Conservation (phyloP, 2,113 vertebrate species). For the Dromiciops gliroides region DNA sequence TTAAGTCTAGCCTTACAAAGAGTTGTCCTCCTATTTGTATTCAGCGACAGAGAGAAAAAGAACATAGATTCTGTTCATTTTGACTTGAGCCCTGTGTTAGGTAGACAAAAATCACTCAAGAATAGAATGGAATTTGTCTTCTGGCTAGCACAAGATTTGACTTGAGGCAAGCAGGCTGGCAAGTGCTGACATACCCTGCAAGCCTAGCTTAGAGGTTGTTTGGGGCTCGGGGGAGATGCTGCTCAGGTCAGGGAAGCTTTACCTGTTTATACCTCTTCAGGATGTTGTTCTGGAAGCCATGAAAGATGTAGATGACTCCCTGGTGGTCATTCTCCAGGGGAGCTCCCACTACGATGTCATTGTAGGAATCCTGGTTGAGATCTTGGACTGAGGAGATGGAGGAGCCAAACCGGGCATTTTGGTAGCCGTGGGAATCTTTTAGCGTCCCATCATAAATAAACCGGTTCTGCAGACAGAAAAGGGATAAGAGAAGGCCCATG, state of each 20-base stretch:
- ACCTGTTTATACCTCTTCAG: slow-evolving; percentile 94
- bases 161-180: not conserved
- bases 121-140: not conserved
- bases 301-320: slow-evolving; percentile 94
- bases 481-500: not conserved
- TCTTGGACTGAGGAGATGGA: slow-evolving; percentile 92
- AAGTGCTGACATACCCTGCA: not conserved
- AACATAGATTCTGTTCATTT: not conserved
- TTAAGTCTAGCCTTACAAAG: too few relatives aligned
- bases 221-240: not conserved
- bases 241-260: not conserved
- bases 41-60: not conserved
- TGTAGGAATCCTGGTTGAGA: slow-evolving; percentile 95
- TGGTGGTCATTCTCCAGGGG: slow-evolving; percentile 93
- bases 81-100: not conserved
- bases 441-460: slow-evolving; percentile 89
- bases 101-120: not conserved
- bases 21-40: not conserved
- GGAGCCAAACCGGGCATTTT: slow-evolving; percentile 95
- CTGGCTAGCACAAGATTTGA: not conserved
- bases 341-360: slow-evolving; percentile 93
- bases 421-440: slow-evolving; percentile 87
- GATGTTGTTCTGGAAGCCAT: slow-evolving; percentile 86
- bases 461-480: slow-evolving; percentile 79
- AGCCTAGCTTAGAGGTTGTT: not conserved